Base-by-base conservation (phyloP, 92 coral and sea anemone species). In the Actinernus sp. region DNA sequence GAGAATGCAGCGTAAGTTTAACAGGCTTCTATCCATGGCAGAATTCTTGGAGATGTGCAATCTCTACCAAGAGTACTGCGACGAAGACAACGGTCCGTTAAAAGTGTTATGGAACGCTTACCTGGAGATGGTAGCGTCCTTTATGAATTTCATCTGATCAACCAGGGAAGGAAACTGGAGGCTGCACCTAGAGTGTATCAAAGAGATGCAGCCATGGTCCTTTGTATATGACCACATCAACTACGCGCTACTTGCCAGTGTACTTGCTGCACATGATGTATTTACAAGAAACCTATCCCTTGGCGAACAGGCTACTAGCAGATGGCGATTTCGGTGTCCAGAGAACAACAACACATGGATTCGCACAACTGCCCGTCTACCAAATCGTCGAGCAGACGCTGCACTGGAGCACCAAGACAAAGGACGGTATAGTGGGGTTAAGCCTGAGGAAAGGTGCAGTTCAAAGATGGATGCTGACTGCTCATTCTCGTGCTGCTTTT, bases 151-250 rank as follows among this genome's bases (percentile, higher is more conserved):
- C 31, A 49, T 74, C 0, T 19, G 88, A 23, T 84, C 81, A 36
- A 73, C 85, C 7, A 77, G 76, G 29, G 85, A 84, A 55, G 85
- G 76, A 25, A 84, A 84, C 71, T 84, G 90, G 80, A 11, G 0
- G 2, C 58, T 67, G 22, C 90, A 77, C 18, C 63, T 71, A 16
- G 80, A 75, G 21, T 38, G 82, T 57, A 40, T 58, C 73, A 79
- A 64, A 48, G 58, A 66, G 10, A 68, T 80, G 93, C 48, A 74
- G 3, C 88, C 77, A 1, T 80, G 79, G 76, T 81, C 39, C 29
- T 81, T 81, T 71, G 78, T 77, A 19, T 86, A 74, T 22, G 88
- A 81, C 61, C 88, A 81, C 40, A 31, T 74, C 12, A 81, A 86
- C 63, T 81, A 88, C 32, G 66, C 86, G 85, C 19, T 82, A 70